Evolutionary conservation across 2,888 invertebrate genomes (phyloP).

Genomic region (Thereva unica): DNA sequence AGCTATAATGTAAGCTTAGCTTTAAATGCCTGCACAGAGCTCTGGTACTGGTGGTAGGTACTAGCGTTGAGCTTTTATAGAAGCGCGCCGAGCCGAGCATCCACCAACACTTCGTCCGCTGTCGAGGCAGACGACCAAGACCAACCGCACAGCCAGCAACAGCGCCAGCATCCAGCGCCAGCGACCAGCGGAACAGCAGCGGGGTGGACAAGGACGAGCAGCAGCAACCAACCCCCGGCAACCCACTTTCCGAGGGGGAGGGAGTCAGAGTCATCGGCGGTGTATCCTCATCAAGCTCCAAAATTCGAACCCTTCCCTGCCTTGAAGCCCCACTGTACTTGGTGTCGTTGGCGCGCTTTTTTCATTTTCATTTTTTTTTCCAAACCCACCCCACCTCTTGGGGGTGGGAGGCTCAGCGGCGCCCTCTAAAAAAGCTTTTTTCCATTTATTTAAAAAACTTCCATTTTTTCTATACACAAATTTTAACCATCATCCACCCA

Average conservation of each 20-base stretch:
- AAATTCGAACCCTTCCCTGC: slow-evolving; percentile 25
- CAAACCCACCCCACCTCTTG: neutral
- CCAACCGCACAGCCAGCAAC: slow-evolving; percentile 26
- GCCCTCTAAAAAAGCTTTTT: slow-evolving; percentile 32
- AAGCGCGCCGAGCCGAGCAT: slow-evolving; percentile 32
- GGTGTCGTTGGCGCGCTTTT: slow-evolving; percentile 35
- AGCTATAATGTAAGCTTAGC: slow-evolving; percentile 31
- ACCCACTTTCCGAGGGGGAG: too few species aligned
- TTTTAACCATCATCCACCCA: slow-evolving; percentile 29
- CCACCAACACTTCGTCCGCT: slow-evolving; percentile 23
- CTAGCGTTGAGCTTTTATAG: slow-evolving; percentile 27
- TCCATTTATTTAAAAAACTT: slow-evolving; percentile 35
- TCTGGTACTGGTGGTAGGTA: slow-evolving; percentile 1
- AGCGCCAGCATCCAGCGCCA: neutral
- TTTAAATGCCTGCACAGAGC: slow-evolving; percentile 28
- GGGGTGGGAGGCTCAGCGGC: neutral
- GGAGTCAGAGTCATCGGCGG: neutral
- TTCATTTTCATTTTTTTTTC: slow-evolving; percentile 6
- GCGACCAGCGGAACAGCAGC: too few species aligned
- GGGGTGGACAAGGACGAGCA: too few species aligned
- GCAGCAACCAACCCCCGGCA: neutral
- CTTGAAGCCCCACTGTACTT: slow-evolving; percentile 6
- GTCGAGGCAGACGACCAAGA: slow-evolving; percentile 27
- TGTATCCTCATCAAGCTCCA: slow-evolving; percentile 29
- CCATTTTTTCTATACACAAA: slow-evolving; percentile 36